A percentile compares a stretch with the other conserved stretches of the same genome.
Conservation (phyloP, 1,140 invertebrate species). For the Hirudo medicinalis region DNA sequence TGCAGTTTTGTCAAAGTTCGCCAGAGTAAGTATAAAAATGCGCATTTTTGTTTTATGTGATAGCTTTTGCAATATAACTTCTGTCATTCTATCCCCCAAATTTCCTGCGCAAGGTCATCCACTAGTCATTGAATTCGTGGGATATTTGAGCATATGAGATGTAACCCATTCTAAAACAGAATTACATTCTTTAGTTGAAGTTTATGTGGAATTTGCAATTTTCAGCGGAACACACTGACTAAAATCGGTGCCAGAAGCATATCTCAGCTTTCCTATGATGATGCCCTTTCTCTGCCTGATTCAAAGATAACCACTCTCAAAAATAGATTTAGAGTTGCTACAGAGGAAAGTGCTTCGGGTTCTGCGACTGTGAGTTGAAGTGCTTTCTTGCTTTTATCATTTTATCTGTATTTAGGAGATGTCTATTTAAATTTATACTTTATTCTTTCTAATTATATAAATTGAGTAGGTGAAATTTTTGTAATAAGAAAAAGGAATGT, state of each 20-base stretch:
- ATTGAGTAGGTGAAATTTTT: too few species aligned
- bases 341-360: conserved; percentile 80
- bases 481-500: neutral
- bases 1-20: neutral
- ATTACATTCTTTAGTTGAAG: too few species aligned
- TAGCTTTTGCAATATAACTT: too few species aligned
- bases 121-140: too few species aligned
- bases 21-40: neutral
- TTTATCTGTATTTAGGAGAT: neutral
- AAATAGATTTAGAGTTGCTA: conserved; percentile 81
- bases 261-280: neutral
- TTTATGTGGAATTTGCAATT: too few species aligned
- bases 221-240: too few species aligned
- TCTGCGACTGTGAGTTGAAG: conserved; percentile 64
- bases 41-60: too few species aligned
- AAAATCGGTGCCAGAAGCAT: too few species aligned
- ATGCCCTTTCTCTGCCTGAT: conserved; percentile 49
- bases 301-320: conserved; percentile 71
- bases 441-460: neutral
- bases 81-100: too few species aligned
- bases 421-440: neutral
- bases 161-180: too few species aligned
- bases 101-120: too few species aligned
- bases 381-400: neutral
- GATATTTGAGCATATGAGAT: too few species aligned